Conservation (phyloP, 2,797 vertebrate genomes). For the Micromesistius poutassou region DNA sequence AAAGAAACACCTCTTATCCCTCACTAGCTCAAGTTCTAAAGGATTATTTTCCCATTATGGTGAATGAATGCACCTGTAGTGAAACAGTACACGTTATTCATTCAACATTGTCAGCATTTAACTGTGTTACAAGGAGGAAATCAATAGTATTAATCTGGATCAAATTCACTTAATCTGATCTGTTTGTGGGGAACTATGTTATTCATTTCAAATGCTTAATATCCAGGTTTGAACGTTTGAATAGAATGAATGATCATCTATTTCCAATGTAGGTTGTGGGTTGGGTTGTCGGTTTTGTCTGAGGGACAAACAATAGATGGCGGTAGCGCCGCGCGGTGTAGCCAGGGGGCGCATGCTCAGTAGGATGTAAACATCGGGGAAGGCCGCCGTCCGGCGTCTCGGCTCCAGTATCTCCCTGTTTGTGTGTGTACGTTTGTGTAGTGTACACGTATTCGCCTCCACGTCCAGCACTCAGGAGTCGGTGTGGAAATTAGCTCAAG, state of each 20-base stretch:
- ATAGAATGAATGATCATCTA: background rate
- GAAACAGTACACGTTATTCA: background rate
- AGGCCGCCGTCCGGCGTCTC: constrained; percentile 40
- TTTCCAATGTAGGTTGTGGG: background rate
- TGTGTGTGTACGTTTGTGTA: background rate
- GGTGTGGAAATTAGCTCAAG: constrained; percentile 49
- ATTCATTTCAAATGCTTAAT: background rate
- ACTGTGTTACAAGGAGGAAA: background rate
- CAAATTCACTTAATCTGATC: background rate
- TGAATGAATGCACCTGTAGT: background rate
- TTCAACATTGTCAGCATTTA: background rate
- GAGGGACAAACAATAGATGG: constrained; percentile 24
- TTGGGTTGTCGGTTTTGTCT: too few relatives aligned
- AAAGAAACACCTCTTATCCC: background rate
- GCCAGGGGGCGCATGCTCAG: constrained; percentile 46
- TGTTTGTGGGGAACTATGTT: background rate
- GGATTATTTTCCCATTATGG: background rate
- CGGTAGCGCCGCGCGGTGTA: background rate
- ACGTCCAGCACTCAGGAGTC: constrained; percentile 55
- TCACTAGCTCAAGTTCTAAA: background rate
- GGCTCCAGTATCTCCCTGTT: constrained; percentile 26
- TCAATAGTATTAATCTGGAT: background rate
- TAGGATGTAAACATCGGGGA: constrained; percentile 63
- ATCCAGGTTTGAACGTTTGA: background rate
- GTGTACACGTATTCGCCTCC: constrained; percentile 61